Percentiles rank a stretch among this genome's conserved stretches.
These are phyloP conservation scores for Brachyopa scutellaris DNA, from an alignment of 2,888 invertebrate genomes.

Conservation along the genomic window DNA sequence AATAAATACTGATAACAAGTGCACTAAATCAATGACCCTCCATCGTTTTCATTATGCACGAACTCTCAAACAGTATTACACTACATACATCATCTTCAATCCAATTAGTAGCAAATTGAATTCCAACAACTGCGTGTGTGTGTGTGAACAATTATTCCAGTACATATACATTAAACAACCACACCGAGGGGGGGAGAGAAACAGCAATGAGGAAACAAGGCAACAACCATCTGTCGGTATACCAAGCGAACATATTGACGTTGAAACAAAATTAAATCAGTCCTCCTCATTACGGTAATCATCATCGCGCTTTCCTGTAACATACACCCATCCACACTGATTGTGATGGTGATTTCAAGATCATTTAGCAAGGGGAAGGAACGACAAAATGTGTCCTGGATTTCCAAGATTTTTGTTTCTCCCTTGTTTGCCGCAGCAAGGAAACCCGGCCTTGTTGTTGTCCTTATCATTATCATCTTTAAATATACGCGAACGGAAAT, in stretches of 20 bases:
- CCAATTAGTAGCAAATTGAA: no score
- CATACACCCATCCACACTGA: background rate
- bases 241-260: conserved; percentile 43
- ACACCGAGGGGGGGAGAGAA: no score
- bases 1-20: no score
- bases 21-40: no score
- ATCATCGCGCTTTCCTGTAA: background rate
- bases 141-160: no score
- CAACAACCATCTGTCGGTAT: conserved; percentile 39
- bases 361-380: background rate
- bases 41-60: no score
- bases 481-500: conserved; percentile 24
- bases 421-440: background rate
- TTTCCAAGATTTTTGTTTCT: conserved; percentile 16
- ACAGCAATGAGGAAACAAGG: no score
- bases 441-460: no score
- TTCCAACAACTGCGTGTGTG: no score
- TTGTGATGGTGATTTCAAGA: conserved; percentile 27
- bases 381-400: conserved; percentile 19
- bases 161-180: no score
- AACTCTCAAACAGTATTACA: no score
- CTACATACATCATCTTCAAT: no score
- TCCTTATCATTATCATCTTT: conserved; percentile 43
- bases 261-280: conserved; percentile 54
- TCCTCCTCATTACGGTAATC: conserved; percentile 26